Base-by-base conservation (phyloP, 1,140 invertebrate genomes). In the Formica selysi region DNA sequence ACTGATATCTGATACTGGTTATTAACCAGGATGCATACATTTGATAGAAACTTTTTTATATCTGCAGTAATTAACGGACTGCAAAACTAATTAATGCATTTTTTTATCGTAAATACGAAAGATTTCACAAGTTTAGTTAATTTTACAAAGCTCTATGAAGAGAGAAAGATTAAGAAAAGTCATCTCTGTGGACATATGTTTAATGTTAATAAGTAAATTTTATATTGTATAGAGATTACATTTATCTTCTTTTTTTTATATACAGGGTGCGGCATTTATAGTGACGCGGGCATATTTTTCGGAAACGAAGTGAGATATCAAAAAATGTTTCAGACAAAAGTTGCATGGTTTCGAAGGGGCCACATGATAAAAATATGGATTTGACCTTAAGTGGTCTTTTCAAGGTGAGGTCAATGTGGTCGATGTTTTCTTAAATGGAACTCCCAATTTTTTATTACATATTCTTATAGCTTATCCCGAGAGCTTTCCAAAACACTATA, bases 1-100 rank as follows among this genome's bases (percentile, higher is more conserved):
- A 3, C 10, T 67, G 44, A 29, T 79, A 36, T 32, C 62, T 38
- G 41, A 68, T 67, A 67, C 44, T 10, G 13, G 62, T 78, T 78
- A 26, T 79, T 79, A 54, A 51, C 8, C 7, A 22, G 16, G 8
- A 54, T 4, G 1, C 16, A 16, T 54, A 32, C n/a, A 54, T 54
- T 26, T 1, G 26, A 26, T 22, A 38, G 8, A 65, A 48, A 11
- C 5, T 44, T 32, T 79, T 22, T 67, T 51, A 54, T 1, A 65
- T 78, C 41, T 44, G 1, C 26, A 29, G 26, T 29, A 29, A 22
- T 79, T 44, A 78, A 36, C 44, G 13, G 36, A n/a, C 4, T 19
- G n/a, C 19, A 16, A 10, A 36, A 36, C 7, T 79, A 67, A 76
- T 76, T 48, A 62, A 64, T 3, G 26, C 16, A 44, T 26, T 7